Base-by-base conservation (phyloP, 2,797 vertebrate genomes). In the Cetoscarus ocellatus region DNA sequence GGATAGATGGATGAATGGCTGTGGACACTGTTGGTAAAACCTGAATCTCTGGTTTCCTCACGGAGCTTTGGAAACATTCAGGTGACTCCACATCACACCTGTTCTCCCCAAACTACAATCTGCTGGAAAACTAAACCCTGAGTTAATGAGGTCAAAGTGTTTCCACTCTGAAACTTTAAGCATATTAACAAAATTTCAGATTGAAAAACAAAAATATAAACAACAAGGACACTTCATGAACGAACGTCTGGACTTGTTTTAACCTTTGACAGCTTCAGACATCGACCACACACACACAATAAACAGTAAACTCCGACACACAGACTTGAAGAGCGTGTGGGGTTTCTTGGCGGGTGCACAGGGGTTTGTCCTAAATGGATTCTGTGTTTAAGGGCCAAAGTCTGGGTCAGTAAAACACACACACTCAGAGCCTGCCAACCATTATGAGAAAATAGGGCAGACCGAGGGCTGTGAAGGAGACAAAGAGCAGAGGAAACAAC, bases 321-420 rank as follows among this genome's bases (percentile, higher is more conserved):
- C 34, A 64, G 14, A 69, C 15, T 11, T 9, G 18, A 38, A 55
- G 75, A 57, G 73, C 58, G 69, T 72, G 77, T 49, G 79, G 39
- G 65, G 43, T 72, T 75, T 78, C 71, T 67, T 85, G 79, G 82
- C 76, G 2, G 35, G 2, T 2, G 14, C 27, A 66, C 59, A 73
- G 71, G 12, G 35, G 43, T 66, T 80, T 78, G 72, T 71, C 59
- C 74, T 84, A 85, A 90, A 90, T 85, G 67, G 79, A 82, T 60
- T 35, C 79, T 79, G 82, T 90, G 88, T 88, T 88, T 84, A 71
- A 74, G 73, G 61, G 79, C 79, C 80, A 87, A 67, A 78, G 82
- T 71, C 63, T 84, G 79, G 68, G 50, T 77, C 67, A 71, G 44
- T 7, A 47, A 75, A 14, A 1, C 68, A 18, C 63, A 36, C 50